Evolutionary conservation across 2,113 vertebrate genomes (phyloP).

Genomic region (Daubentonia madagascariensis): DNA sequence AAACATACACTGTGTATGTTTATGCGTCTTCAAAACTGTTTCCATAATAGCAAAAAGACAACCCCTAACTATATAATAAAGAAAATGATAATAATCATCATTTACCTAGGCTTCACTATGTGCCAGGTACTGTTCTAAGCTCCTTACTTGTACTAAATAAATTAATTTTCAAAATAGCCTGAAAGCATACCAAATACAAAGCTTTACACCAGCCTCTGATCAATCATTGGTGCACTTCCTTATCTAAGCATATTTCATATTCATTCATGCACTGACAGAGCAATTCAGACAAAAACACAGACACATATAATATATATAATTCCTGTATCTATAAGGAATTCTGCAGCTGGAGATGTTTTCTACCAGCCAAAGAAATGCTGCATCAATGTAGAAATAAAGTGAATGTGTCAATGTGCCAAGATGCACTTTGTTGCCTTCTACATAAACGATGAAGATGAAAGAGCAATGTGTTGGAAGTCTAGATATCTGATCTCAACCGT

Average conservation of each 20-base stretch:
- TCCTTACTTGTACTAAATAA: background rate
- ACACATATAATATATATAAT: background rate
- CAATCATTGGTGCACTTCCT: background rate
- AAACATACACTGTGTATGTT: background rate
- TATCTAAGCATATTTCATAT: background rate
- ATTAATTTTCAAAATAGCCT: background rate
- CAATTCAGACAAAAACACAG: constrained; percentile 26
- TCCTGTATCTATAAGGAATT: constrained; percentile 13
- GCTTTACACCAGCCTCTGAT: background rate
- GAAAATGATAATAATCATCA: background rate
- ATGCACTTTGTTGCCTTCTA: background rate
- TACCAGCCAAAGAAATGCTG: background rate
- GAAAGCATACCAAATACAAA: background rate
- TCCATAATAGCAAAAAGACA: background rate
- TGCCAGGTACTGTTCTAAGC: background rate
- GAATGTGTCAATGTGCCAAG: background rate
- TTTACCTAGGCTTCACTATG: background rate
- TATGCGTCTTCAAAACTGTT: background rate
- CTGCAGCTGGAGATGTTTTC: constrained; percentile 8
- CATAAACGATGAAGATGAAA: background rate
- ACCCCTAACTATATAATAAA: background rate
- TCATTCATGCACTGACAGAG: background rate
- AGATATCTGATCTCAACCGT: background rate
- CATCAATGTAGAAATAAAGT: background rate
- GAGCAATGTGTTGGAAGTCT: background rate